Conservation (phyloP, 2,797 vertebrate species). For the Clarias platycephalus region DNA sequence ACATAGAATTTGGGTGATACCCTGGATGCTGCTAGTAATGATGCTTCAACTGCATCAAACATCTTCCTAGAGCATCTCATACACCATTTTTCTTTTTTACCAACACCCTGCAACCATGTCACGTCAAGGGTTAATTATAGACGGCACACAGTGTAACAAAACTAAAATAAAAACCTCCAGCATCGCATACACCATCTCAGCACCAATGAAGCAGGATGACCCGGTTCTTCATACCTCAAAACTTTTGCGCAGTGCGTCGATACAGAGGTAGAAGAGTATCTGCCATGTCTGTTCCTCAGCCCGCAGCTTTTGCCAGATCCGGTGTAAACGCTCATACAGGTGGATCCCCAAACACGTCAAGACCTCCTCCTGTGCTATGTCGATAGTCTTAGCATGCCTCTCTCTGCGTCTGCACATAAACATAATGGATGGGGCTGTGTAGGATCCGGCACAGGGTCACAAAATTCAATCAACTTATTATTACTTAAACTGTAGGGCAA, state of each 20-base stretch:
- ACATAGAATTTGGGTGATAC: not conserved
- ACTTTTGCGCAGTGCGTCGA: slow-evolving; percentile 91
- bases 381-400: slow-evolving; percentile 96
- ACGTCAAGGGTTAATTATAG: too few relatives aligned
- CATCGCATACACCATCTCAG: not conserved
- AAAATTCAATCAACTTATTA: not conserved
- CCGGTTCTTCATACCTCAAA: slow-evolving; percentile 83
- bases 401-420: slow-evolving; percentile 81
- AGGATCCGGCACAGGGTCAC: not conserved
- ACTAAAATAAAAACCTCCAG: not conserved
- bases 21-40: not conserved
- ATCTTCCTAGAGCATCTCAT: not conserved
- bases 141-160: not conserved
- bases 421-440: not conserved
- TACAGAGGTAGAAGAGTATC: slow-evolving; percentile 92
- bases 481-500: not conserved
- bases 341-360: slow-evolving; percentile 96
- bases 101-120: not conserved
- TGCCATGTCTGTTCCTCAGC: slow-evolving; percentile 98
- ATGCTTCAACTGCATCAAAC: not conserved
- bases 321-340: slow-evolving; percentile 92
- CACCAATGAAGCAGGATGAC: not conserved
- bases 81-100: not conserved
- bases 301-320: slow-evolving; percentile 95
- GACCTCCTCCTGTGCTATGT: slow-evolving; percentile 97